Conservation (phyloP, 92 coral and sea anemone genomes). For the Phenganax stokvisi region DNA sequence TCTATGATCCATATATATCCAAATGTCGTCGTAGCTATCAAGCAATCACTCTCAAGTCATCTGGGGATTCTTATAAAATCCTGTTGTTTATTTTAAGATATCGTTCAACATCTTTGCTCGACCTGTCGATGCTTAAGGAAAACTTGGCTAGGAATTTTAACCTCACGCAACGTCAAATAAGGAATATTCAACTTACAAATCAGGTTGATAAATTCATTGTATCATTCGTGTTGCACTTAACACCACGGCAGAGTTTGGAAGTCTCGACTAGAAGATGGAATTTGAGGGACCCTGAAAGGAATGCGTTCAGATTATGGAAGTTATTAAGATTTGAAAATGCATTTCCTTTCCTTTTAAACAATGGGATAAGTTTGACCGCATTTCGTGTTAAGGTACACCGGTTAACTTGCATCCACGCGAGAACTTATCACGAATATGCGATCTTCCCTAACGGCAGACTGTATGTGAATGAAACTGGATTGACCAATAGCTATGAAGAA, state of each 20-base stretch:
- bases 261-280: not conserved
- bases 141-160: conserved; percentile 11
- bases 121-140: not conserved
- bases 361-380: not conserved
- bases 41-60: not conserved
- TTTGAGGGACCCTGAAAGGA: not conserved
- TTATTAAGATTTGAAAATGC: conserved; percentile 12
- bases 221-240: conserved; percentile 7
- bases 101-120: not conserved
- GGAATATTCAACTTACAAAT: not conserved
- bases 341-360: not conserved
- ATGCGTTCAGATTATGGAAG: not conserved
- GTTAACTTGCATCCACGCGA: conserved; percentile 11
- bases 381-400: not conserved
- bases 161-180: conserved; percentile 6
- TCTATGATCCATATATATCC: conserved; percentile 19
- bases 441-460: not conserved
- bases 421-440: not conserved
- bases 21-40: conserved; percentile 19
- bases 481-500: not conserved
- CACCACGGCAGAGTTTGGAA: conserved; percentile 1
- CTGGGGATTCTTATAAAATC: conserved; percentile 7
- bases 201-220: not conserved
- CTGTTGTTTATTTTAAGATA: not conserved
- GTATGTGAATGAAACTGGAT: conserved; percentile 7